Evolutionary conservation across 2,113 vertebrate species (phyloP), one percentile per base, ranked within the genome.

Genomic region (Mionectes macconnelli): DNA sequence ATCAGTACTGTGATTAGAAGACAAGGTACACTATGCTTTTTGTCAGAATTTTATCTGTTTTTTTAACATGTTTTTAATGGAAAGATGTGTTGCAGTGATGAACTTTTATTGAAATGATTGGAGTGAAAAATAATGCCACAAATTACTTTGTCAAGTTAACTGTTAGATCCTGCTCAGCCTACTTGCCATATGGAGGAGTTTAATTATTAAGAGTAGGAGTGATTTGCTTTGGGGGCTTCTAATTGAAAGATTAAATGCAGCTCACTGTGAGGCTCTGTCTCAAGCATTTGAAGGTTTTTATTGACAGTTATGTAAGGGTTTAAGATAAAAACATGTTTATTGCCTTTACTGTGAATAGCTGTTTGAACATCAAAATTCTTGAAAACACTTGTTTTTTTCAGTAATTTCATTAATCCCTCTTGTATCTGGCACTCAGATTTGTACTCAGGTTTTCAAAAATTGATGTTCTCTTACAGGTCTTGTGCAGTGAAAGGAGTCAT

Each of bases 151-250:
- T 96, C 76, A 92, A 94, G 82, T 94, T 93, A 88, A 84, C 85
- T 78, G 83, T 84, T 92, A 86, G 40, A 90, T 96, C 83, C 86
- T 92, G 75, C 79, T 88, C 96, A 96, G 85, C 96, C 92, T 96
- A 92, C 96, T 96, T 93, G 76, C 92, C 96, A 93, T 90, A 93
- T 89, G 96, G 94, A 96, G 85, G 92, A 96, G 88, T 96, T 94
- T 94, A 94, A 96, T 96, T 93, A 96, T 96, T 95, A 93, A 72
- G 69, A 89, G 94, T 96, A 90, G 96, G 96, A 96, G 87, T 96
- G 83, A 96, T 94, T 95, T 96, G 90, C 93, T 96, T 92, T 89
- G 64, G 83, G 85, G 95, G 85, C 40, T 92, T 91, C 93, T 96
- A 95, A 97, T 96, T 94, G 94, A 87, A 95, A 87, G 83, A 95